phyloP scores from a whole-genome alignment of 2,797 vertebrate species.

The Salmo trutta region DNA sequence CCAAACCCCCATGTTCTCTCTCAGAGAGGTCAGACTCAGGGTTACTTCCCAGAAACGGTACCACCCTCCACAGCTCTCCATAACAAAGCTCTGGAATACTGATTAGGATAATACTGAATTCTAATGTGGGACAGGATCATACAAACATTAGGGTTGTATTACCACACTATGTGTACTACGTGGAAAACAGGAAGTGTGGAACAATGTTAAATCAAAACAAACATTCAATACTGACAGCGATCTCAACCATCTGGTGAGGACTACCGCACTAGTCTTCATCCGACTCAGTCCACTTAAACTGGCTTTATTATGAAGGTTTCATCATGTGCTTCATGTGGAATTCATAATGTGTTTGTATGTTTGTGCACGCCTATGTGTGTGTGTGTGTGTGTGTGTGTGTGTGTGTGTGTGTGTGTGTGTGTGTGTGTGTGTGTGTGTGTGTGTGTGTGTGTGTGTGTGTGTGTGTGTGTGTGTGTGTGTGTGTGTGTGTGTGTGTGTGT shows the following conservation, averaged over 20 bases:
- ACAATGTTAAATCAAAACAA: neutral
- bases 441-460: too few relatives aligned
- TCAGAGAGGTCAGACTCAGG: conserved; percentile 58
- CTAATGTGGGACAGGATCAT: neutral
- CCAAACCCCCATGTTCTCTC: conserved; percentile 35
- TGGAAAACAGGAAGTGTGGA: neutral
- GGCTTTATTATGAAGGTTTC: too few relatives aligned
- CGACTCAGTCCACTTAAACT: neutral
- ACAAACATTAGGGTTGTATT: neutral
- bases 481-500: neutral
- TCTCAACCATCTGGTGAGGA: neutral
- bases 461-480: neutral
- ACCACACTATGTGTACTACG: neutral
- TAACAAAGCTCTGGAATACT: conserved; percentile 56
- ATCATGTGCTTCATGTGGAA: neutral
- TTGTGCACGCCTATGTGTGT: neutral
- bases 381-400: neutral
- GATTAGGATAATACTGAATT: neutral
- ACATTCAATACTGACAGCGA: neutral
- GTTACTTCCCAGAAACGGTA: conserved; percentile 64
- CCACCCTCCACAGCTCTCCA: conserved; percentile 52
- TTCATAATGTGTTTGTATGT: neutral
- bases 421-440: too few relatives aligned
- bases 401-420: too few relatives aligned
- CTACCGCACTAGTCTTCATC: neutral